These are phyloP conservation scores for Noctua fimbriata DNA, from an alignment of 2,888 invertebrate species.

Conservation along the genomic window DNA sequence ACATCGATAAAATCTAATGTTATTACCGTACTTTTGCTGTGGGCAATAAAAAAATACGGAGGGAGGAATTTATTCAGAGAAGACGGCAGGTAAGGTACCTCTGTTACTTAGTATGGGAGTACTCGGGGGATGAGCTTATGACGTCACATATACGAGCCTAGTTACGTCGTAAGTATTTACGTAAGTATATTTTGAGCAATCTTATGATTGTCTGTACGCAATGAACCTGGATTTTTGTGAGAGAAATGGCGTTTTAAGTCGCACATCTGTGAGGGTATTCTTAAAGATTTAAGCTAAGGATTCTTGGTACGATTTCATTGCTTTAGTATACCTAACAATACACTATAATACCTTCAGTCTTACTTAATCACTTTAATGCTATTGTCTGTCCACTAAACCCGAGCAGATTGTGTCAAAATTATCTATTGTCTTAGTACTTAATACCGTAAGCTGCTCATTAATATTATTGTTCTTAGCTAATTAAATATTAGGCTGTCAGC, in stretches of 20 bases:
- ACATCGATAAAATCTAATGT: conserved; percentile 70
- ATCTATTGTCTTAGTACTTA: conserved; percentile 57
- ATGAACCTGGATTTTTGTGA: conserved; percentile 2
- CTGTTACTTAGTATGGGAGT: conserved; percentile 37
- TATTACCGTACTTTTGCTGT: conserved; percentile 60
- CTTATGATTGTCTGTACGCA: conserved; percentile 33
- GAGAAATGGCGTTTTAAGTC: conserved; percentile 1
- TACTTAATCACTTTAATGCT: conserved; percentile 46
- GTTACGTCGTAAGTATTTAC: conserved; percentile 36
- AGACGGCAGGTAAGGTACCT: conserved; percentile 50
- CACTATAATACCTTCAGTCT: background rate
- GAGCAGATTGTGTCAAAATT: conserved; percentile 35
- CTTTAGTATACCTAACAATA: background rate
- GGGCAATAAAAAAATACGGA: conserved; percentile 69
- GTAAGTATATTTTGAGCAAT: conserved; percentile 33
- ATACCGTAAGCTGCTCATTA: conserved; percentile 49
- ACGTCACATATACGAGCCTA: conserved; percentile 43
- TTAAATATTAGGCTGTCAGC: conserved; percentile 28
- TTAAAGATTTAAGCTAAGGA: background rate
- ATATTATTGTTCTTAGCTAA: conserved; percentile 36
- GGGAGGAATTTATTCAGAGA: conserved; percentile 64
- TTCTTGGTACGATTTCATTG: background rate
- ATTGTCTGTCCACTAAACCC: conserved; percentile 42
- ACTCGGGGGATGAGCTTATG: conserved; percentile 47
- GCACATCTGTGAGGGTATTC: background rate